Base-by-base conservation (phyloP, 2,888 invertebrate species). In the Brachynemurus nebulosus region DNA sequence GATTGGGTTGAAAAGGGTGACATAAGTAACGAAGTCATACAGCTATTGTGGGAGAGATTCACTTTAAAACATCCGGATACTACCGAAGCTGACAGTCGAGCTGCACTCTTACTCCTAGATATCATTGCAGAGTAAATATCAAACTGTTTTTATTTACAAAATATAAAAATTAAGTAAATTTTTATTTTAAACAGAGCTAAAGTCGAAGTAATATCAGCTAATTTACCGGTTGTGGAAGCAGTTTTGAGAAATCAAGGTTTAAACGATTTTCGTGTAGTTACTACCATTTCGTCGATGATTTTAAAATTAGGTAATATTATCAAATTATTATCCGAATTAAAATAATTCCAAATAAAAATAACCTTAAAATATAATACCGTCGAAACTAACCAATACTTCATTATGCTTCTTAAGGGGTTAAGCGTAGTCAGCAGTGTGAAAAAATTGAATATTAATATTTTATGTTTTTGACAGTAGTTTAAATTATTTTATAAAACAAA, bases 11-110 rank as follows among this genome's bases (percentile, higher is more conserved):
- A 63, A 38, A 66, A 67, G 23, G 74, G 71, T 4, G 70, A 72
- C 34, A 62, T 82, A 8, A 71, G 72, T 51, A 67, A 67, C 38
- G 59, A 64, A 16, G 67, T 72, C 34, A 68, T 72, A 46, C 67
- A 88, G 72, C 76, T 86, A 9, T 68, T 93, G 47, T 93, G 90
- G 83, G 85, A 90, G 62, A 78, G 78, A 55, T 89, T 86, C 58
- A 74, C 86, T 0, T 72, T 81, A 54, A 79, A 82, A 58, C 68
- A 77, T 9, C 75, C 80, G 33, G 74, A 78, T 3, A 79, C 81
- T 0, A 76, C 78, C 0, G 71, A 75, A 34, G 70, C 74, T 52
- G 82, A 89, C 48, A 80, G 86, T 43, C 72, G 80, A 43, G 74
- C 80, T 1, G 83, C 90, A 0, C 64, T 89, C 3, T 71, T 82